Base-by-base conservation (phyloP, 2,888 invertebrate species). In the Iselma pallidipennis region DNA sequence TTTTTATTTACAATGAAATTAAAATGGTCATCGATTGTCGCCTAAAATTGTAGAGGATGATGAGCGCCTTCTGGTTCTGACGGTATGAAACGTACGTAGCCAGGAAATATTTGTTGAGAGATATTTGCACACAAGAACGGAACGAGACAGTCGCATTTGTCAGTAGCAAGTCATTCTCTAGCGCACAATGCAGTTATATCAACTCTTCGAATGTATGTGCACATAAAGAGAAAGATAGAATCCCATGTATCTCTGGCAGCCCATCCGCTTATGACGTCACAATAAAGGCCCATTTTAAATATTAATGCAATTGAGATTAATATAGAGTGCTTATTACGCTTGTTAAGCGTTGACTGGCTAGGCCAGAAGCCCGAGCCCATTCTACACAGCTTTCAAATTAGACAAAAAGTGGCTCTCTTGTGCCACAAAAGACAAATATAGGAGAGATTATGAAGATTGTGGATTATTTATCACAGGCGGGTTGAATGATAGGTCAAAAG, bases 261-360 rank as follows among this genome's bases (percentile, higher is more conserved):
- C 59, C 57, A 56, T 58, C 51, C 65, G 65, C 56, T 65, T 61
- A 61, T 65, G 59, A 65, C 62, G 65, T 65, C 62, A 57, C 62
- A 65, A 63, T 59, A 65, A 59, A 52, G 62, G 48, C 49, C 65
- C 71, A 71, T 72, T 75, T 76, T 75, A 73, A 77, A 77, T 76
- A 76, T 76, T 76, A 74, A 77, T 75, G 71, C 74, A 72, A 76
- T 73, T 73, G 74, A 72, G 75, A 76, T 76, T 76, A 77, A 77
- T 76, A 77, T 74, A 76, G 74, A 76, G 75, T 74, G 77, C 73
- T 76, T 72, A 76, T 77, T 76, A 75, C 69, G 74, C 68, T 73
- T 74, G 73, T 71, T 74, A 67, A 70, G 67, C 58, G 55, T 55
- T 31, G 56, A 31, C 53, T 29, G 26, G 10, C n/a, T 16, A 14